Percentiles rank a stretch among this genome's conserved stretches.
phyloP scores from a whole-genome alignment of 2,797 vertebrate species.

The Gastrophryne carolinensis region DNA sequence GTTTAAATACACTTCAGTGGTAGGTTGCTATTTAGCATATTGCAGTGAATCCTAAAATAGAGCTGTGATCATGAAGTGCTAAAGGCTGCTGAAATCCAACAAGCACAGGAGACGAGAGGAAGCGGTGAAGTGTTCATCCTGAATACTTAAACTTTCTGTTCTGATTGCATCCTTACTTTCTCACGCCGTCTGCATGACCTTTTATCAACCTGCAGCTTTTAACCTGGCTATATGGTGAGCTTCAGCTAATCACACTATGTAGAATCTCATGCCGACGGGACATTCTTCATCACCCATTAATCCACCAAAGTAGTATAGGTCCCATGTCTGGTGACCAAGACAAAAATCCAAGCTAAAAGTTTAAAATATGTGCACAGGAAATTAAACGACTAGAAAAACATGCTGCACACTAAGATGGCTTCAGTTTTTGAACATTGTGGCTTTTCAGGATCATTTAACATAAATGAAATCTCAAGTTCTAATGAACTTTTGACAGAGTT shows the following conservation, averaged over 20 bases:
- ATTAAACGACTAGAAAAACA: too few species aligned
- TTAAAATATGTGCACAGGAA: neutral
- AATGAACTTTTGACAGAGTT: slow-evolving; percentile 14
- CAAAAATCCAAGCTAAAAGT: neutral
- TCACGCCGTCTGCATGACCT: neutral
- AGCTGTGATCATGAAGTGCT: slow-evolving; percentile 49
- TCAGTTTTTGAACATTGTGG: neutral
- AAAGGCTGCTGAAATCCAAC: slow-evolving; percentile 35
- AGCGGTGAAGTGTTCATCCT: slow-evolving; percentile 31
- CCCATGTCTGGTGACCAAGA: neutral
- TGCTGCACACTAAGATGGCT: neutral
- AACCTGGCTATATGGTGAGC: neutral
- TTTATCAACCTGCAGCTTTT: slow-evolving; percentile 10
- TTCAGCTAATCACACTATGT: neutral
- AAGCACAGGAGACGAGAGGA: slow-evolving; percentile 6
- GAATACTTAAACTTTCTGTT: neutral
- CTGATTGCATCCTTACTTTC: slow-evolving; percentile 20
- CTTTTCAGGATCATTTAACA: neutral
- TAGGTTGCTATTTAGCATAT: slow-evolving; percentile 37
- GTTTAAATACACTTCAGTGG: neutral
- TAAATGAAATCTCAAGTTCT: neutral
- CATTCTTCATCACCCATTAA: too few species aligned
- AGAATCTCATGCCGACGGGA: neutral
- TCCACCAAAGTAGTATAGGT: too few species aligned
- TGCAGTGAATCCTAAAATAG: slow-evolving; percentile 40